A percentile compares a stretch with the other conserved stretches of the same genome.
Conservation (phyloP, 2,797 vertebrate species). For the Sebastes diploproa region DNA sequence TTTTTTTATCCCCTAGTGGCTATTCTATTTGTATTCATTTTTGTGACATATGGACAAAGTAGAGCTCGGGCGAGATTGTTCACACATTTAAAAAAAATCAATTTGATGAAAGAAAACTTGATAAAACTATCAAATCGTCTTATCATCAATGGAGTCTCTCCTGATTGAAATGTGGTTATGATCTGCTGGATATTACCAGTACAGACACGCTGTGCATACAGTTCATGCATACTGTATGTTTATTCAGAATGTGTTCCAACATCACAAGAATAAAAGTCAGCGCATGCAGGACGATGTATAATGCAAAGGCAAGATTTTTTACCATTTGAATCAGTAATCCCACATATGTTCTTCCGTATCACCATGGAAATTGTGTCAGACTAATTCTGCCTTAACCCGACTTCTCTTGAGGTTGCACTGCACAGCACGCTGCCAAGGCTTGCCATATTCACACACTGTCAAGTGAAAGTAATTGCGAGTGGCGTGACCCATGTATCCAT, state of each 20-base stretch:
- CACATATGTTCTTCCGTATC: not conserved
- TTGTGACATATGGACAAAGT: too few species aligned
- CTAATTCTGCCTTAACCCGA: constrained; percentile 32
- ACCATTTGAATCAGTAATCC: not conserved
- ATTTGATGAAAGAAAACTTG: too few species aligned
- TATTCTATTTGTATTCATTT: too few species aligned
- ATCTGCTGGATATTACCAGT: not conserved
- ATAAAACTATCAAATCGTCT: too few species aligned
- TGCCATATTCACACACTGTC: constrained; percentile 15
- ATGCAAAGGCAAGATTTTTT: not conserved
- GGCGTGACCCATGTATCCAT: constrained; percentile 18
- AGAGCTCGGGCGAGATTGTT: too few species aligned
- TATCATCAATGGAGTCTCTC: too few species aligned
- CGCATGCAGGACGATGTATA: not conserved
- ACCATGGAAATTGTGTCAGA: constrained; percentile 26
- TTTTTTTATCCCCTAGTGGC: too few species aligned
- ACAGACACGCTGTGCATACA: not conserved
- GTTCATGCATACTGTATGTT: not conserved
- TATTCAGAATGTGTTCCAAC: not conserved
- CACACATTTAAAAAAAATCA: too few species aligned
- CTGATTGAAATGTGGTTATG: not conserved
- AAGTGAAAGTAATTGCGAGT: constrained; percentile 22
- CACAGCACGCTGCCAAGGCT: constrained; percentile 9
- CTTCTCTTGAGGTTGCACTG: constrained; percentile 15
- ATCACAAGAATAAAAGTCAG: not conserved